Base-by-base conservation (phyloP, 2,797 vertebrate genomes). In the Lutra lutra region DNA sequence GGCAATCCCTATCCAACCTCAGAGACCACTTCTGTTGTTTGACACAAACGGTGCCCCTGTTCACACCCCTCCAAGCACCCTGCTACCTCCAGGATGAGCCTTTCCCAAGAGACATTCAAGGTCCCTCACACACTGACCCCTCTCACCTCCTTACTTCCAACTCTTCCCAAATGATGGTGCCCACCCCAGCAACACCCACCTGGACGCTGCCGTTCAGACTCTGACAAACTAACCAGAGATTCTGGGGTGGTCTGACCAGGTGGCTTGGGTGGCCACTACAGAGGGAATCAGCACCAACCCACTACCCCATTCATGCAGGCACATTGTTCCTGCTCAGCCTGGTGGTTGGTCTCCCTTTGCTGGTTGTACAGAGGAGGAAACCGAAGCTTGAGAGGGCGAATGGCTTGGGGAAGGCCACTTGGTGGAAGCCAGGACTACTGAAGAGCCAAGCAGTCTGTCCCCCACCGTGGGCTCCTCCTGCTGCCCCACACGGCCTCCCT, bases 1-100 rank as follows among this genome's bases (percentile, higher is more conserved):
- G 48, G n/a, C 56, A 32, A 15, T 25, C 32, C 38, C 48, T 13
- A 1, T 15, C 35, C 68, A 43, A 17, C 32, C 21, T 66, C 0
- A 0, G 62, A 51, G 40, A 62, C 40, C 14, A 17, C 23, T 56
- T 7, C 56, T 2, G 3, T 27, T 43, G 17, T 5, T 56, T 1
- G 3, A 58, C 15, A 13, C 4, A 17, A 4, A 40, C 0, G 1
- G 38, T 25, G 48, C 0, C 43, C 27, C 56, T 20, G 18, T 9
- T 40, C 83, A 56, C n/a, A 32, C n/a, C 0, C 1, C 20, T 6
- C 80, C 0, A 7, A 3, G 18, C 9, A 1, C 35, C 58, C 64
- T 12, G n/a, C 75, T 0, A 15, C 7, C 62, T 35, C 80, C 20
- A 54, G n/a, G 60, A 17, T 2, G 60, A 82, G 20, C 35, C n/a